phyloP scores from a whole-genome alignment of 2,888 invertebrate genomes.

The Aethes cnicana region DNA sequence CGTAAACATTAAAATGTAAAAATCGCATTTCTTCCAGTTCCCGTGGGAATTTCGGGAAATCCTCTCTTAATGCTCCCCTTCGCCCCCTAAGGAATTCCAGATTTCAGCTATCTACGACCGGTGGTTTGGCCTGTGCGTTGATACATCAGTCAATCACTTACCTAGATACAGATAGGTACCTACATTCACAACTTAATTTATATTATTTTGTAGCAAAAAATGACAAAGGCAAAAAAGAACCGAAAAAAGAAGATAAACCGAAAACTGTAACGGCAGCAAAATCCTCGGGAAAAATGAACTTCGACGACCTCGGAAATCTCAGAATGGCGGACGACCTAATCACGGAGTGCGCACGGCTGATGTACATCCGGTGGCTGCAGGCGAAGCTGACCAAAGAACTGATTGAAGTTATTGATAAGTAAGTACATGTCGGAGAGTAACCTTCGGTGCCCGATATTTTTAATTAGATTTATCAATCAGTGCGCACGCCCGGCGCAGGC shows the following conservation, averaged over 20 bases:
- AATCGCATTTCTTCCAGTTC: no score
- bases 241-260: slow-evolving; percentile 42
- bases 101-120: no score
- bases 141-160: no score
- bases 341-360: slow-evolving; percentile 57
- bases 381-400: slow-evolving; percentile 58
- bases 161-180: slow-evolving; percentile 20
- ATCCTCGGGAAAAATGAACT: slow-evolving; percentile 37
- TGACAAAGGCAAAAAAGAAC: slow-evolving; percentile 36
- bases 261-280: slow-evolving; percentile 37
- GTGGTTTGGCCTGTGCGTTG: no score
- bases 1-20: no score
- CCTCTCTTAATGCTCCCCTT: no score
- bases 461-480: no score
- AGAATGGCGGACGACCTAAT: slow-evolving; percentile 56
- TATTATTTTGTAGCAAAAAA: slow-evolving; percentile 28
- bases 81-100: no score
- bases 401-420: slow-evolving; percentile 55
- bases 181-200: slow-evolving; percentile 29
- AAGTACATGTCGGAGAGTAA: no score
- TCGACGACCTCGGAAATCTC: slow-evolving; percentile 53
- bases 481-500: no score
- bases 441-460: no score
- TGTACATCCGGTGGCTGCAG: slow-evolving; percentile 64
- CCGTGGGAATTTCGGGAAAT: no score